Conservation (phyloP, 2,888 invertebrate genomes). For the Octodonta nipae region DNA sequence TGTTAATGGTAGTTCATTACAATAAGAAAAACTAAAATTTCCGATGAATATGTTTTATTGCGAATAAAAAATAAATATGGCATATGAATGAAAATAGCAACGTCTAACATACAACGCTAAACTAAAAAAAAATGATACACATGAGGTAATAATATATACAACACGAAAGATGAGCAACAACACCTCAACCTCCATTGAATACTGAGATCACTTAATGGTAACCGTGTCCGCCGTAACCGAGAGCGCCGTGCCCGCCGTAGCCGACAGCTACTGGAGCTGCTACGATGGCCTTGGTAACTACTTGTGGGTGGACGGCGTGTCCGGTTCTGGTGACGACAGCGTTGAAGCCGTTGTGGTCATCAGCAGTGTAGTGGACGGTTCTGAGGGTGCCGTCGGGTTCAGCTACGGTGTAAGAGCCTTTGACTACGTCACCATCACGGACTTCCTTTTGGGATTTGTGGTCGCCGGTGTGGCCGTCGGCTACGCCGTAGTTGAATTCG, state of each 20-base stretch:
- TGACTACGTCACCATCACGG: slow-evolving; percentile 48
- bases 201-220: no score
- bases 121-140: background rate
- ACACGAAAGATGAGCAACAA: background rate
- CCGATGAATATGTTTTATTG: no score
- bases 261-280: slow-evolving; percentile 12
- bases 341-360: slow-evolving; percentile 58
- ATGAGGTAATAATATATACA: background rate
- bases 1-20: no score
- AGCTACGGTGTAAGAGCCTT: slow-evolving; percentile 41
- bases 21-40: no score
- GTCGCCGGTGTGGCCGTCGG: slow-evolving; percentile 48
- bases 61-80: no score
- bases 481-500: slow-evolving; percentile 50
- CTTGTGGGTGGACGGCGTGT: slow-evolving; percentile 33
- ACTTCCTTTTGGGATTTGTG: slow-evolving; percentile 37
- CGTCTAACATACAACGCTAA: no score
- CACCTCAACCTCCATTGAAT: no score
- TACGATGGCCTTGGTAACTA: slow-evolving; percentile 22
- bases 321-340: slow-evolving; percentile 54
- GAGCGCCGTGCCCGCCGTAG: slow-evolving; percentile 11
- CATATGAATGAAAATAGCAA: no score
- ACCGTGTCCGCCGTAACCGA: slow-evolving; percentile 8
- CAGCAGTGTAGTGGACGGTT: slow-evolving; percentile 53
- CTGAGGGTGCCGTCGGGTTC: slow-evolving; percentile 36